Percentiles rank a stretch among this genome's conserved stretches.
These are phyloP conservation scores for Pica pica DNA, from an alignment of 2,113 vertebrate species.

Conservation along the genomic window DNA sequence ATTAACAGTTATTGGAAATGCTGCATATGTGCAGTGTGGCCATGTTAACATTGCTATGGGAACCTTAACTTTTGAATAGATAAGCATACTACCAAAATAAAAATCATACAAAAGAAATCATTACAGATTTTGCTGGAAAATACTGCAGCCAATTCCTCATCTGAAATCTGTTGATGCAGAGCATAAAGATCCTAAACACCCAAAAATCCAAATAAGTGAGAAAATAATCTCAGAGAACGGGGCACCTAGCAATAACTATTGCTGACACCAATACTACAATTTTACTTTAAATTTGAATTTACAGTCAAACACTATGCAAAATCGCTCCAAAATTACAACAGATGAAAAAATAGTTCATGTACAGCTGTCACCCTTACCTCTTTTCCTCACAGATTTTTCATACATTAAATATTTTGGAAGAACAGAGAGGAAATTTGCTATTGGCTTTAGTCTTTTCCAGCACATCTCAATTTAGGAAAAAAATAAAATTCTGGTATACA, in stretches of 20 bases:
- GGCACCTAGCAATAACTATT: background rate
- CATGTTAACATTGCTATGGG: constrained; percentile 54
- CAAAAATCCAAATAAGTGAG: background rate
- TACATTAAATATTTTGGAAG: background rate
- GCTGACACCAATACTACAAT: background rate
- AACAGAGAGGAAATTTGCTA: background rate
- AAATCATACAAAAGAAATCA: constrained; percentile 30
- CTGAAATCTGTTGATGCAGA: constrained; percentile 32
- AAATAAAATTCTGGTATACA: background rate
- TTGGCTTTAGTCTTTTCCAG: constrained; percentile 12
- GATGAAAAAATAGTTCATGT: background rate
- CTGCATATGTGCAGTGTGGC: background rate
- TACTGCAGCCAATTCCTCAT: background rate
- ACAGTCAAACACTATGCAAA: background rate
- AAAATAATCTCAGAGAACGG: background rate
- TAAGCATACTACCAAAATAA: constrained; percentile 10
- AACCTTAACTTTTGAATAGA: constrained; percentile 38
- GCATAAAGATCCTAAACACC: background rate
- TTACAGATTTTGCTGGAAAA: constrained; percentile 33
- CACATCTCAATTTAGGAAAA: background rate
- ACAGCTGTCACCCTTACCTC: background rate
- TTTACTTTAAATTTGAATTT: background rate
- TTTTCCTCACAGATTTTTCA: background rate
- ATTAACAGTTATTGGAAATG: constrained; percentile 17
- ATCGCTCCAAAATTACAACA: background rate